phyloP scores from a whole-genome alignment of 2,113 vertebrate genomes.

The Lipophrys pholis region DNA sequence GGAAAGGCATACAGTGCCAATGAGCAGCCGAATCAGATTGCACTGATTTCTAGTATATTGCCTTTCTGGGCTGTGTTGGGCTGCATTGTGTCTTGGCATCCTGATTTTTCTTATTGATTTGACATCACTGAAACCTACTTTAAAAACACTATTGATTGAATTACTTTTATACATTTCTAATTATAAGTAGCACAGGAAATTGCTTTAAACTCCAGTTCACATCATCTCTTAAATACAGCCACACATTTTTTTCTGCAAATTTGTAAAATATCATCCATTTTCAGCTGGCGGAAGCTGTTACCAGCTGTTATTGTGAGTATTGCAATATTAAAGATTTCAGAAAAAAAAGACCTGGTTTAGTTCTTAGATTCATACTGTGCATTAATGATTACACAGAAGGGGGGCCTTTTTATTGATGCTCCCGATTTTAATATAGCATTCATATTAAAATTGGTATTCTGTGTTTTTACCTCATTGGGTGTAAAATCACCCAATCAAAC shows the following conservation, averaged over 20 bases:
- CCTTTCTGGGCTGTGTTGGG: constrained; percentile 40
- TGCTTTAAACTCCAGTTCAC: neutral
- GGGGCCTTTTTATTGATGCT: constrained; percentile 4
- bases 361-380: neutral
- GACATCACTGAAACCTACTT: constrained; percentile 34
- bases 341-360: neutral
- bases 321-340: neutral
- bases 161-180: constrained; percentile 8
- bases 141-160: constrained; percentile 15
- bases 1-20: constrained; percentile 58
- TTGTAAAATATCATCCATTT: neutral
- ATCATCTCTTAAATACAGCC: constrained; percentile 6
- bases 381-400: constrained; percentile 7
- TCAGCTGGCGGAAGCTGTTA: neutral
- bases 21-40: constrained; percentile 71
- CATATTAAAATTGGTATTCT: constrained; percentile 58
- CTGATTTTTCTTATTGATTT: constrained; percentile 46
- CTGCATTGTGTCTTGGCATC: constrained; percentile 24
- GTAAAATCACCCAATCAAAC: constrained; percentile 50
- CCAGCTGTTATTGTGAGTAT: neutral
- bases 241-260: neutral
- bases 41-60: constrained; percentile 61
- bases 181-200: constrained; percentile 3
- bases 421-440: constrained; percentile 47
- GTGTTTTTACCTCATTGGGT: constrained; percentile 35